These are phyloP conservation scores for Argentina silus DNA, from an alignment of 2,797 vertebrate species.

Conservation along the genomic window DNA sequence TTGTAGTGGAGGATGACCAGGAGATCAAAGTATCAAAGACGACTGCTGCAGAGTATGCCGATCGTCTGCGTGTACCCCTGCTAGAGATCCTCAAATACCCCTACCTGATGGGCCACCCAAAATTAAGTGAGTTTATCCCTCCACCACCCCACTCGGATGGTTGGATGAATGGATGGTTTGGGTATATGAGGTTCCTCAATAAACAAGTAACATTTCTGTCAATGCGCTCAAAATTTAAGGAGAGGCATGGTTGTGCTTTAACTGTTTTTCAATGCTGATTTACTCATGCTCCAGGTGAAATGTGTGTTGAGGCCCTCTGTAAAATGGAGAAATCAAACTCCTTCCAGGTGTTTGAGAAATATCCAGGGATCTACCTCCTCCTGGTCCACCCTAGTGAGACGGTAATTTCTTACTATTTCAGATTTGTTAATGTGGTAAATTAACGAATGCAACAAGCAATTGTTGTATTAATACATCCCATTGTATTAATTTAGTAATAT, in stretches of 20 bases:
- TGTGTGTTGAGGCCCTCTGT: conserved; percentile 80
- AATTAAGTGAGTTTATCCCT: conserved; percentile 75
- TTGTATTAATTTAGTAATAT: neutral
- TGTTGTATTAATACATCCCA: neutral
- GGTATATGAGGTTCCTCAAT: too few relatives aligned
- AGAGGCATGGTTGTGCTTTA: neutral
- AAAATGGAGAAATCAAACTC: conserved; percentile 79
- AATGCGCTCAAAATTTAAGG: neutral
- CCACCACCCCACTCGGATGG: neutral
- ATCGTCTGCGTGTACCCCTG: conserved; percentile 77
- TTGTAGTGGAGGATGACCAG: conserved; percentile 75
- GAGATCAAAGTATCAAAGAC: conserved; percentile 67
- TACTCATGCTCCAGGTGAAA: conserved; percentile 68
- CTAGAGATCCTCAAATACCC: conserved; percentile 85
- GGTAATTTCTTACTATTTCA: conserved; percentile 55
- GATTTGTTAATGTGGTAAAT: neutral
- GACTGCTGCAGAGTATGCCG: conserved; percentile 76
- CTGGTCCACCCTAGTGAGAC: conserved; percentile 85
- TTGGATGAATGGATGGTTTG: too few relatives aligned
- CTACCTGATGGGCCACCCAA: conserved; percentile 76
- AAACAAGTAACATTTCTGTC: neutral
- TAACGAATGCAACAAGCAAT: neutral
- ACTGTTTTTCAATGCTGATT: neutral
- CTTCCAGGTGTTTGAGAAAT: conserved; percentile 81
- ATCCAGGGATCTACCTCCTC: conserved; percentile 84